Evolutionary conservation across 2,888 invertebrate genomes (phyloP).

Genomic region (Volucella zonaria): DNA sequence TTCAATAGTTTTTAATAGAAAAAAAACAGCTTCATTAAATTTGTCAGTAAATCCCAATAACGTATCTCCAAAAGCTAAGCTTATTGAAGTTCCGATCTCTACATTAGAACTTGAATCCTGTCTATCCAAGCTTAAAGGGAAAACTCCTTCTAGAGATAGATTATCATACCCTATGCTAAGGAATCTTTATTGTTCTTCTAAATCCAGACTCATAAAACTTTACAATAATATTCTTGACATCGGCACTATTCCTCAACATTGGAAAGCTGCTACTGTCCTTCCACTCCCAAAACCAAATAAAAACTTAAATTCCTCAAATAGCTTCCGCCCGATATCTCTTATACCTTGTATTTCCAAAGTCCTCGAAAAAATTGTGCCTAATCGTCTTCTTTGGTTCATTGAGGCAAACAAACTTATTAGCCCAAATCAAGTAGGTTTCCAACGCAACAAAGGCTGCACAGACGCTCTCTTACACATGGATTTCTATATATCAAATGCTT

Average conservation of each 20-base stretch:
- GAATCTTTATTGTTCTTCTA: too few species aligned
- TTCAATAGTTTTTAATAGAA: too few species aligned
- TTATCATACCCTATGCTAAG: too few species aligned
- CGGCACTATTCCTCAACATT: slow-evolving; percentile 33
- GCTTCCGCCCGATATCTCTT: slow-evolving; percentile 42
- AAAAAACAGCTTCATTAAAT: too few species aligned
- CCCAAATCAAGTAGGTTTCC: slow-evolving; percentile 25
- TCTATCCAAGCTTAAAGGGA: too few species aligned
- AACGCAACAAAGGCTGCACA: slow-evolving; percentile 6
- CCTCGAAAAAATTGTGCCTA: slow-evolving; percentile 39
- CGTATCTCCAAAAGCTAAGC: too few species aligned
- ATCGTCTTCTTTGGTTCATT: slow-evolving; percentile 21
- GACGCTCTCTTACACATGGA: slow-evolving; percentile 34
- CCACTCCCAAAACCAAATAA: slow-evolving; percentile 42
- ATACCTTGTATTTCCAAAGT: slow-evolving; percentile 38
- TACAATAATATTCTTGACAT: not conserved
- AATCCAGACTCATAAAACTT: too few species aligned
- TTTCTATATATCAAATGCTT: slow-evolving; percentile 6
- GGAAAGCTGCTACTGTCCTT: slow-evolving; percentile 32
- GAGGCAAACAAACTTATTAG: slow-evolving; percentile 13
- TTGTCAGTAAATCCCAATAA: too few species aligned
- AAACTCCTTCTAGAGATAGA: too few species aligned
- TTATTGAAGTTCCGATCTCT: too few species aligned
- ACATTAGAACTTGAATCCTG: too few species aligned
- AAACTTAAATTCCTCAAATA: not conserved